Evolutionary conservation across 1,140 invertebrate species (phyloP).

Genomic region (Drosophila melanica): DNA sequence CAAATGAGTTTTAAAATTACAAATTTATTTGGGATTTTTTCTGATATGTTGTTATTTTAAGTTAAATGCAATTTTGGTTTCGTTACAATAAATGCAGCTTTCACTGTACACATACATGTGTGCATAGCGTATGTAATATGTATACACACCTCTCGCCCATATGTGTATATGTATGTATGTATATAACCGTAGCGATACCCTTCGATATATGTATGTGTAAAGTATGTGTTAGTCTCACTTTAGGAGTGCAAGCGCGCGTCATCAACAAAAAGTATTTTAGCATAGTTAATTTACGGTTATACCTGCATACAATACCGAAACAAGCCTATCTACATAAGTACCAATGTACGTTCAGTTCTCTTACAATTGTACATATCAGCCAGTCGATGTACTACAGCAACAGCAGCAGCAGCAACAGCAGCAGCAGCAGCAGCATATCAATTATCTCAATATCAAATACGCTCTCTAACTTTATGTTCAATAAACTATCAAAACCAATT

Average conservation of each 20-base stretch:
- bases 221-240: slow-evolving; percentile 45
- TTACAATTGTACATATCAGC: slow-evolving; percentile 66
- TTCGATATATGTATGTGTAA: slow-evolving; percentile 35
- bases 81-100: no score
- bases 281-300: slow-evolving; percentile 23
- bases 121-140: neutral
- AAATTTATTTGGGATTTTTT: no score
- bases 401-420: neutral
- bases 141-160: neutral
- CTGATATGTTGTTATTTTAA: no score
- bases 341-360: slow-evolving; percentile 38
- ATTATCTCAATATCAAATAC: slow-evolving; percentile 57
- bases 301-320: slow-evolving; percentile 16
- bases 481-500: slow-evolving; percentile 69
- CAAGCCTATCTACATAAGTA: slow-evolving; percentile 17
- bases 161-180: slow-evolving; percentile 19
- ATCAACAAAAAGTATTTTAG: slow-evolving; percentile 32
- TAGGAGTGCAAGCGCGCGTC: slow-evolving; percentile 27
- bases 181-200: slow-evolving; percentile 26
- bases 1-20: no score
- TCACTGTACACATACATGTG: neutral
- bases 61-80: no score
- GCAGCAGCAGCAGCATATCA: slow-evolving; percentile 49
- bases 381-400: slow-evolving; percentile 23
- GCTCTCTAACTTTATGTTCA: slow-evolving; percentile 57